phyloP scores from a whole-genome alignment of 2,888 invertebrate genomes.

The Boloria euphrosyne region DNA sequence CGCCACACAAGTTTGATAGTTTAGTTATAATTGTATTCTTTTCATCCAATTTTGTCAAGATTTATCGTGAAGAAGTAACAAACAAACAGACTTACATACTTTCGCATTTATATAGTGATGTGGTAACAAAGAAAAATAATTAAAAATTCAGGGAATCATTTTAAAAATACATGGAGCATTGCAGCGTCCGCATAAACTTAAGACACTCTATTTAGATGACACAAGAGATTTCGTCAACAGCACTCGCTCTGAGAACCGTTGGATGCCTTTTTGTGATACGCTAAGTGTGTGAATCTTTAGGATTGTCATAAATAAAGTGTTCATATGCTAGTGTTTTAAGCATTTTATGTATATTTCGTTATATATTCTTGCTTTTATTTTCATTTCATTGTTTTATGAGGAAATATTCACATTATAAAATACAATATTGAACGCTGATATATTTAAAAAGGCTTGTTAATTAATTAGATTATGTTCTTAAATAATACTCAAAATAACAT shows the following conservation, averaged over 20 bases:
- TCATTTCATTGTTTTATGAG: no score
- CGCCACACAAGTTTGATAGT: no score
- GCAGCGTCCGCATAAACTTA: conserved; percentile 29
- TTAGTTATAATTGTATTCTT: no score
- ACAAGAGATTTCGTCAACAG: conserved; percentile 38
- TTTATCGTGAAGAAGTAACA: no score
- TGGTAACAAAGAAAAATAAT: neutral
- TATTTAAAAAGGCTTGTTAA: no score
- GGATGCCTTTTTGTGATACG: conserved; percentile 37
- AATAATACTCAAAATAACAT: no score
- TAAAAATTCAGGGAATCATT: neutral
- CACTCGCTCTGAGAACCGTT: conserved; percentile 31
- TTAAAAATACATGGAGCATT: conserved; percentile 21
- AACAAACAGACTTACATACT: no score
- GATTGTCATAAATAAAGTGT: conserved; percentile 11
- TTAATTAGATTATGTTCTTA: no score
- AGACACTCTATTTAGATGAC: conserved; percentile 35
- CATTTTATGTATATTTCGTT: neutral
- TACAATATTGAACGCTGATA: no score
- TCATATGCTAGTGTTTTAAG: neutral
- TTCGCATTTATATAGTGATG: no score
- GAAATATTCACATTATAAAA: no score
- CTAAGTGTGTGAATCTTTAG: conserved; percentile 29
- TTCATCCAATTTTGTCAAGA: no score
- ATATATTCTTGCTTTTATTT: neutral